Base-by-base conservation (phyloP, 2,888 invertebrate genomes). In the Eupithecia subumbrata region DNA sequence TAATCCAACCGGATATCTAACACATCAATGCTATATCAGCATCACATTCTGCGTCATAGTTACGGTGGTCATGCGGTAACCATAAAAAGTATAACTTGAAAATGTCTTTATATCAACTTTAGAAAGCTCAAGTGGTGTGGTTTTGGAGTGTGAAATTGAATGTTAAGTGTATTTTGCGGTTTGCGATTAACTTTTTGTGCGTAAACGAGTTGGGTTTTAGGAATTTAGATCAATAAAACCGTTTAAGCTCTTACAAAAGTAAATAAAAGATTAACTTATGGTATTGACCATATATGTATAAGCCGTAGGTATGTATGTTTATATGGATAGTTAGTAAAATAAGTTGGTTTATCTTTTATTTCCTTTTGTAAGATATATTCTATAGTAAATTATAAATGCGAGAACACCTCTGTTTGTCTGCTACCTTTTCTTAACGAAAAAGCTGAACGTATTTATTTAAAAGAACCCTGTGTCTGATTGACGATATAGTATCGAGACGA, bases 71-170 rank as follows among this genome's bases (percentile, higher is more conserved):
- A 43, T 18, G 43, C 71, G 45, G 37, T 16, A 63, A 30, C 9
- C 34, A 22, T 22, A 56, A 40, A 66, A 67, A 71, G 30, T 74
- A 70, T 74, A 14, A 68, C 64, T 74, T 70, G 30, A 70, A 74
- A 73, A 69, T 73, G 68, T 43, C 22, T 67, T 48, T 72, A 67
- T 66, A 70, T 74, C 48, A 48, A 30, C 37, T 74, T 74, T 74
- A 71, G 71, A 74, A 68, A 77, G 75, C 77, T 75, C 64, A 72
- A 74, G 69, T 73, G 25, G 69, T 77, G 74, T 43, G 77, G 77
- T 72, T 77, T 75, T 14, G 22, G 34, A 77, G 73, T 75, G 75
- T 77, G 73, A 75, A 75, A 75, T 77, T 77, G 75, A 75, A 77
- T 75, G 77, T 73, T 72, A 71, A 68, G 70, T 70, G 74, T 67